Evolutionary conservation across 2,888 invertebrate species (phyloP).

Genomic region (Harpalus rufipes): DNA sequence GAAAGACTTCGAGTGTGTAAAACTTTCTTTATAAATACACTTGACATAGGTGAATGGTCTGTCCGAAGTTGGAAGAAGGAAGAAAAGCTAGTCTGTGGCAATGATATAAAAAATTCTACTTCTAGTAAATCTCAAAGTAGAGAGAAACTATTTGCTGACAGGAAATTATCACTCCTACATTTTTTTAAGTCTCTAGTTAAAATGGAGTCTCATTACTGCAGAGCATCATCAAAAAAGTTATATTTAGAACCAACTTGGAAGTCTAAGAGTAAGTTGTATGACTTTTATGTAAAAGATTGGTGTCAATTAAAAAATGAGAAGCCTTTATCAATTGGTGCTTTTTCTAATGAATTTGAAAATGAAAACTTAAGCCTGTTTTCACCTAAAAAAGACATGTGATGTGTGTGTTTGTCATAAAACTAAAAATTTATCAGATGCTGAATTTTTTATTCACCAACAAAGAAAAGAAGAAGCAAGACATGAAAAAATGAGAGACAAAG

Average conservation of each 20-base stretch:
- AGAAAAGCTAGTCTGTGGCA: neutral
- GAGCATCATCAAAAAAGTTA: conserved; percentile 68
- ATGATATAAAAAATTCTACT: neutral
- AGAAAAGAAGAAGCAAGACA: conserved; percentile 39
- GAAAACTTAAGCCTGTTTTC: conserved; percentile 69
- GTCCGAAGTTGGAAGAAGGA: conserved; percentile 66
- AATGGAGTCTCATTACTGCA: conserved; percentile 70
- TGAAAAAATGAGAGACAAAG: conserved; percentile 26
- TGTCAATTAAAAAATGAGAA: conserved; percentile 36
- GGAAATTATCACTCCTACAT: neutral
- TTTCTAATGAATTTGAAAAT: conserved; percentile 68
- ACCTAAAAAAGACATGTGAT: conserved; percentile 70
- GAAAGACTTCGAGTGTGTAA: too few relatives aligned
- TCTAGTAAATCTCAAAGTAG: conserved; percentile 10
- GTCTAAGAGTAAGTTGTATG: conserved; percentile 63
- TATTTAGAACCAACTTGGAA: conserved; percentile 69
- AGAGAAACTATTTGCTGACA: conserved; percentile 7
- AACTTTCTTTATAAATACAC: conserved; percentile 68
- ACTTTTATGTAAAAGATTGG: conserved; percentile 67
- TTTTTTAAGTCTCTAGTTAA: conserved; percentile 61
- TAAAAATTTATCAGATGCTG: conserved; percentile 22
- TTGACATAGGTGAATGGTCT: conserved; percentile 69
- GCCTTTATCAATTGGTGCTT: conserved; percentile 67
- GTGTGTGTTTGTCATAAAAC: conserved; percentile 46
- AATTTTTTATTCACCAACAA: neutral